Percentiles rank a stretch among this genome's conserved stretches.
phyloP scores from a whole-genome alignment of 2,797 vertebrate genomes.

The Sebastes iracundus region DNA sequence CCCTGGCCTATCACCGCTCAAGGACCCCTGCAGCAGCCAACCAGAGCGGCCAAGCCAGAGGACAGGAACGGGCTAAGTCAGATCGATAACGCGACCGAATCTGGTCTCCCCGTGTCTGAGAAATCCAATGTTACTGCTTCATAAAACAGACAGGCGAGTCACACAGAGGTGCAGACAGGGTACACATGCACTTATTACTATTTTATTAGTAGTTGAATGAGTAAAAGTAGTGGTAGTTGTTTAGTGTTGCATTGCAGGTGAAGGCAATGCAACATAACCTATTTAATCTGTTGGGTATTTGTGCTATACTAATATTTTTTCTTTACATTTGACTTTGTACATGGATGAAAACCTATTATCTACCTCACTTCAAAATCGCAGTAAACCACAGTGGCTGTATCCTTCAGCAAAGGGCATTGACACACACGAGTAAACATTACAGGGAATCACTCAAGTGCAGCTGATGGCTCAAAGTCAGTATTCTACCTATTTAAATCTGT shows the following conservation, averaged over 20 bases:
- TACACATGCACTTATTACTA: constrained; percentile 53
- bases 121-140: constrained; percentile 79
- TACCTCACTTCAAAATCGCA: constrained; percentile 69
- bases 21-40: constrained; percentile 14
- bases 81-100: constrained; percentile 63
- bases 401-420: constrained; percentile 16
- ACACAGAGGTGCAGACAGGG: constrained; percentile 35
- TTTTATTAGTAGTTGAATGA: constrained; percentile 5
- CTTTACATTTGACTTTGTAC: constrained; percentile 32
- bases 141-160: constrained; percentile 64
- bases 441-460: constrained; percentile 51
- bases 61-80: constrained; percentile 47
- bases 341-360: constrained; percentile 58
- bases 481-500: constrained; percentile 62
- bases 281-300: constrained; percentile 54
- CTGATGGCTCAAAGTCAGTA: constrained; percentile 45
- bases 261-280: constrained; percentile 51
- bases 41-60: constrained; percentile 23
- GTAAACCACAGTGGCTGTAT: constrained; percentile 28
- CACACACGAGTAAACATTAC: constrained; percentile 19
- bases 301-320: constrained; percentile 28
- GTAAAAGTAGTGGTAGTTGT: constrained; percentile 16
- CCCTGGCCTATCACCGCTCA: constrained; percentile 34
- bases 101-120: constrained; percentile 74
- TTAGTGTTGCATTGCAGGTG: constrained; percentile 14